Evolutionary conservation across 2,113 vertebrate species (phyloP), one percentile per base, ranked within the genome.

Genomic region (Cottus gobio): DNA sequence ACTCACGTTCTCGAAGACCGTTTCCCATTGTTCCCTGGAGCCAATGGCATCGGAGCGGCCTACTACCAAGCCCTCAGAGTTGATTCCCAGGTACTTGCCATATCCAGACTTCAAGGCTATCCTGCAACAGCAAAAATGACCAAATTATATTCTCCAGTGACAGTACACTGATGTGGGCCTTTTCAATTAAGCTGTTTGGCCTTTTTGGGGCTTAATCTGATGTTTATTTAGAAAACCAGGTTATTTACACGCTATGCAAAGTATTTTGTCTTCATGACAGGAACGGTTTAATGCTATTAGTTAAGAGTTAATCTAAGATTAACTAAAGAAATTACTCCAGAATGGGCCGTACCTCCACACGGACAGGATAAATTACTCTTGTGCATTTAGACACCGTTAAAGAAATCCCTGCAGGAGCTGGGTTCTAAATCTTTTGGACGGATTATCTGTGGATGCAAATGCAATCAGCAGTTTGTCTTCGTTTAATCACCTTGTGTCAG

Each of bases 81-180:
- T 98, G 90, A 99, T 96, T 16, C 98, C 98, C 54, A 99, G 93
- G 60, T 99, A 99, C 85, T 99, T 99, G 34, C 98, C 98, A 50
- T 99, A 99, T 70, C 97, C 98, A 73, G 98, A 99, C 91, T 99
- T 99, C 80, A 99, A 93, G 16, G 97, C 97, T 78, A 99, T 95
- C 91, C 97, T 99, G 80, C 1, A 86, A 60, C 31, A 31, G 30
- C 3, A 77, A 54, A 80, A 60, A 50, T 18, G 0, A 37, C 3
- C 44, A 56, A 46, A 58, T 42, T 0, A n/a, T 20, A 34, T 34
- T 61, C 20, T 15, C n/a, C 24, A 36, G 16, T 36, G 20, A 11
- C 26, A n/a, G 22, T 2, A 24, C 5, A 44, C 18, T n/a, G 10
- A 68, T 10, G 24, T 22, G 50, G 12, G 16, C 28, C 28, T 30